Evolutionary conservation across 2,888 invertebrate genomes (phyloP).

Genomic region (Polydrusus tereticollis): DNA sequence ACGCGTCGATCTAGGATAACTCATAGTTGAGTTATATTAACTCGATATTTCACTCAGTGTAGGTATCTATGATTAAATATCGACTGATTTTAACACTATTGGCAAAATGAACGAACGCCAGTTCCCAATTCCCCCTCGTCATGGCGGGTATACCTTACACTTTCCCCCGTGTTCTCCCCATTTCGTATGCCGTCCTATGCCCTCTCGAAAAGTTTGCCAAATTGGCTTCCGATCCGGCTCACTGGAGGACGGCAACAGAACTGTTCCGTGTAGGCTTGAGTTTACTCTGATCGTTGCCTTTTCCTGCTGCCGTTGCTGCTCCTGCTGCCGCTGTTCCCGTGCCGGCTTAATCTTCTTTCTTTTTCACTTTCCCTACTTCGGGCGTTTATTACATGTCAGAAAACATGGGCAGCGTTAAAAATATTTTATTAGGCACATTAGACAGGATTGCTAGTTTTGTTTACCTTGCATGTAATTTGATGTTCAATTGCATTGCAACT

Average conservation of each 20-base stretch:
- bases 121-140: not conserved
- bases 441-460: too few species aligned
- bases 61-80: too few species aligned
- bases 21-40: too few species aligned
- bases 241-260: conserved; percentile 69
- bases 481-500: too few species aligned
- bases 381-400: conserved; percentile 72
- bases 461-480: too few species aligned
- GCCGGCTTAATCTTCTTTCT: conserved; percentile 68
- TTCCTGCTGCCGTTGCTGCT: conserved; percentile 36
- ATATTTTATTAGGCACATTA: too few species aligned
- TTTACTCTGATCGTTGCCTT: conserved; percentile 47
- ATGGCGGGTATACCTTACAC: not conserved
- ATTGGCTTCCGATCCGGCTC: conserved; percentile 71
- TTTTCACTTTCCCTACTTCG: conserved; percentile 70
- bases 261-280: conserved; percentile 49
- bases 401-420: conserved; percentile 31
- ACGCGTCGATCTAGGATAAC: too few species aligned
- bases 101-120: too few species aligned
- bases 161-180: conserved; percentile 4
- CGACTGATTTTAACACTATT: too few species aligned
- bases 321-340: conserved; percentile 19
- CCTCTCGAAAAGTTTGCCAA: conserved; percentile 69
- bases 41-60: too few species aligned
- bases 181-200: conserved; percentile 66